Evolutionary conservation across 2,113 vertebrate genomes (phyloP).

Genomic region (Phalacrocorax brasilianus): DNA sequence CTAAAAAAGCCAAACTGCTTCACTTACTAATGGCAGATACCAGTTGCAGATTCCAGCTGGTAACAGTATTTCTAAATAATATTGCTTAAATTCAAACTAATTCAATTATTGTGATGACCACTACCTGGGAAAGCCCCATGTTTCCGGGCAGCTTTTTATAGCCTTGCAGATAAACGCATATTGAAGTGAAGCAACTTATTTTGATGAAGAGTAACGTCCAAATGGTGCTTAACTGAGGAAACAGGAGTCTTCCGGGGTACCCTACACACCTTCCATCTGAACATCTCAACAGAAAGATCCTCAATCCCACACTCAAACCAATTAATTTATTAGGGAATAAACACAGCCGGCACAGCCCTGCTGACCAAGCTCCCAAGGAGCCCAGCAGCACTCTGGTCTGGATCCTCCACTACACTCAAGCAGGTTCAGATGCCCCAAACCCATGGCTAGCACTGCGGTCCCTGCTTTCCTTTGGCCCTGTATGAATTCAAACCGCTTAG

Average conservation of each 20-base stretch:
- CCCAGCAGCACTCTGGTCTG: background rate
- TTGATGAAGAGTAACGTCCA: background rate
- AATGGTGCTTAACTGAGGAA: background rate
- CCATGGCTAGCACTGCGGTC: fast-evolving
- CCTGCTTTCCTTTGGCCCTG: background rate
- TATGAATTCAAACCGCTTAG: fast-evolving
- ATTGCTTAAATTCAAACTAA: background rate
- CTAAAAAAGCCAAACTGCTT: background rate
- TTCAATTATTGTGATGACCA: background rate
- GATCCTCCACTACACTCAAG: background rate
- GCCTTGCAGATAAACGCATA: background rate
- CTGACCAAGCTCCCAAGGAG: fast-evolving
- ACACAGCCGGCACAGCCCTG: background rate
- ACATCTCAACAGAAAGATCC: background rate
- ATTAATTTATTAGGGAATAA: background rate
- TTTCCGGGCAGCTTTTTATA: background rate
- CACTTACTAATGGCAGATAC: background rate
- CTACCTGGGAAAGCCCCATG: background rate
- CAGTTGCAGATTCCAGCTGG: background rate
- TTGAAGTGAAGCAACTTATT: background rate
- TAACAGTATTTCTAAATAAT: background rate
- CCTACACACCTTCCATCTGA: background rate
- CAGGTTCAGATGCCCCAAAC: background rate
- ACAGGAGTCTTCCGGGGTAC: background rate
- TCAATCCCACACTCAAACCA: background rate